Conservation (phyloP, 2,113 vertebrate genomes). For the Leuciscus idus region DNA sequence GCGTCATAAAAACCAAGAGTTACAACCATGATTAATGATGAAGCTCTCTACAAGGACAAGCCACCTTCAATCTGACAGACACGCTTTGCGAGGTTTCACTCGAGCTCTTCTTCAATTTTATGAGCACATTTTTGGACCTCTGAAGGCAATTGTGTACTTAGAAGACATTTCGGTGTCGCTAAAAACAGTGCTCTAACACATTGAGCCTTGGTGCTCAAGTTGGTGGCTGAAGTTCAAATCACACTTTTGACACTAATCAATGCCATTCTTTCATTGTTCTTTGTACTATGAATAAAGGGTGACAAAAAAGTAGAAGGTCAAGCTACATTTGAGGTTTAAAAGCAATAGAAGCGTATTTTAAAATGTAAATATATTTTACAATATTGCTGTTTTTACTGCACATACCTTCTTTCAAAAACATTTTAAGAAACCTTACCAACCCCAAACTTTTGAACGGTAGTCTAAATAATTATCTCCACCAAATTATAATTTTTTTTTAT, state of each 20-base stretch:
- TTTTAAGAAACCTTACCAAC: not conserved
- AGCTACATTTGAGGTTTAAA: not conserved
- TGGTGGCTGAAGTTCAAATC: not conserved
- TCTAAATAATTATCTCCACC: not conserved
- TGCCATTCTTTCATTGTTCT: not conserved
- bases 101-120: not conserved
- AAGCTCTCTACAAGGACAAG: slow-evolving; percentile 27
- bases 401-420: not conserved
- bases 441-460: not conserved
- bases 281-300: not conserved
- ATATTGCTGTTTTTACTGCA: not conserved
- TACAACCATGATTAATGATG: slow-evolving; percentile 37
- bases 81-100: not conserved
- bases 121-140: not conserved
- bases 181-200: not conserved
- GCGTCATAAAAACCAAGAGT: slow-evolving; percentile 15
- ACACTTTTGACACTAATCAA: not conserved
- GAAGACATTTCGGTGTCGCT: not conserved
- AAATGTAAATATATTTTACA: not conserved
- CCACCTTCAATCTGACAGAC: slow-evolving; percentile 34
- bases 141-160: not conserved
- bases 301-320: not conserved
- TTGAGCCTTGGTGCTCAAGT: not conserved
- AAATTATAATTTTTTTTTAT: not conserved
- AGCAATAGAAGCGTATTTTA: not conserved